These are phyloP conservation scores for Trichoplusia ni DNA, from an alignment of 1,140 invertebrate species.

Conservation along the genomic window DNA sequence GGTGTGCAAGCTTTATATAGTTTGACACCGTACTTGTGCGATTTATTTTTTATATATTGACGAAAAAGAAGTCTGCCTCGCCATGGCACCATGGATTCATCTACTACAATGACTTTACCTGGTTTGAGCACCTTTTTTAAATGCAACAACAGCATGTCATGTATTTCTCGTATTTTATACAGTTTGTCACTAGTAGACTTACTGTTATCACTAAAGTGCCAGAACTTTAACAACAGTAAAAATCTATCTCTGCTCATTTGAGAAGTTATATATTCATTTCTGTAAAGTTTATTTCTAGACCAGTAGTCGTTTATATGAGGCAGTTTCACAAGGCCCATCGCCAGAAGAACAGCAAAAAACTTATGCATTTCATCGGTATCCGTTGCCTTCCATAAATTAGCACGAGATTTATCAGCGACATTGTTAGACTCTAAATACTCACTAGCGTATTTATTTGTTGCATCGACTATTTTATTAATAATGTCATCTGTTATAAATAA, in stretches of 20 bases:
- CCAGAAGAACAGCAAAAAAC: conserved; percentile 27
- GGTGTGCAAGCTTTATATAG: neutral
- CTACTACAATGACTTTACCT: neutral
- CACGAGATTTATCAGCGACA: conserved; percentile 23
- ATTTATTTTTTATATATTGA: neutral
- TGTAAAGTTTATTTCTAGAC: conserved; percentile 27
- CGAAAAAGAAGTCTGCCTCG: neutral
- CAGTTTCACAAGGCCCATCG: conserved; percentile 20
- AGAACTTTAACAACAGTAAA: conserved; percentile 33
- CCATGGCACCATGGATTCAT: neutral
- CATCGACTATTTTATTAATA: conserved; percentile 30
- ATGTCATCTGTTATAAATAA: conserved; percentile 32
- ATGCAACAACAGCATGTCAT: neutral
- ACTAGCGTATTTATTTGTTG: conserved; percentile 34
- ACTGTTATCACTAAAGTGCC: conserved; percentile 29
- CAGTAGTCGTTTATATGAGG: conserved; percentile 25
- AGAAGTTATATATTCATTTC: conserved; percentile 32
- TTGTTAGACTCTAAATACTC: neutral
- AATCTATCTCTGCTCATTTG: conserved; percentile 32
- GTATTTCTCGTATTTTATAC: conserved; percentile 30
- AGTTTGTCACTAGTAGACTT: conserved; percentile 30
- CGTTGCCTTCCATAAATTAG: conserved; percentile 26
- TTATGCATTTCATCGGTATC: conserved; percentile 31
- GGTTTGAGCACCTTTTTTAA: neutral
- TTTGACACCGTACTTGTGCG: neutral